These are phyloP conservation scores for Hiodon tergisus DNA, from an alignment of 2,113 vertebrate species.

Conservation along the genomic window DNA sequence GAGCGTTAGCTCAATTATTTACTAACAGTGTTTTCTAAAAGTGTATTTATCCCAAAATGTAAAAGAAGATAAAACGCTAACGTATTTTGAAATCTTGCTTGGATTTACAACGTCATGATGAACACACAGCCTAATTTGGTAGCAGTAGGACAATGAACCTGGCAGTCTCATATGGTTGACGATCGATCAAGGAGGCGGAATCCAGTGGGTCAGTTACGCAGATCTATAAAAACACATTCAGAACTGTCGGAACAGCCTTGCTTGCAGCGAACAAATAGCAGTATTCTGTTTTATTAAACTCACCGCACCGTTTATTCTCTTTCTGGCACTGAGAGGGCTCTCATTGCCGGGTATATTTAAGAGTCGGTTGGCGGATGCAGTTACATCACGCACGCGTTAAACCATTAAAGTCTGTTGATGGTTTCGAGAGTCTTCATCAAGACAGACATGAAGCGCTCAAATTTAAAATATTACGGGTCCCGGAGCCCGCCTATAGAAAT, in stretches of 20 bases:
- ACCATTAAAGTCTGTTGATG: background rate
- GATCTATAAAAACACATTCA: conserved; percentile 24
- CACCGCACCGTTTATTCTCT: conserved; percentile 16
- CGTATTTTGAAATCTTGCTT: conserved; percentile 4
- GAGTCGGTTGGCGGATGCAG: conserved; percentile 13
- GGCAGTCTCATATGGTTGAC: conserved; percentile 8
- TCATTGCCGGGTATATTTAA: conserved; percentile 10
- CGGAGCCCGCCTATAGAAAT: background rate
- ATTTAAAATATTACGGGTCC: background rate
- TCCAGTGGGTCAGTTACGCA: conserved; percentile 15
- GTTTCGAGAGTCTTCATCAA: conserved; percentile 3
- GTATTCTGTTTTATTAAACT: conserved; percentile 20
- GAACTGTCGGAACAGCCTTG: conserved; percentile 17
- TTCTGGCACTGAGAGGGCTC: conserved; percentile 4
- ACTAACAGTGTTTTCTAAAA: background rate
- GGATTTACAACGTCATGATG: conserved; percentile 8
- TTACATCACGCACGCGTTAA: background rate
- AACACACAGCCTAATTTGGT: conserved; percentile 14
- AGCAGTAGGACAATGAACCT: background rate
- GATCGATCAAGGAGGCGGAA: background rate
- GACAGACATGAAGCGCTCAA: background rate
- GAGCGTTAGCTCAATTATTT: conserved; percentile 14
- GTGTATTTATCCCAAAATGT: background rate
- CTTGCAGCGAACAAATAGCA: conserved; percentile 4
- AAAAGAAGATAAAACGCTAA: conserved; percentile 1